phyloP scores from a whole-genome alignment of 2,888 invertebrate species.

The Gymnosoma rotundatum region DNA sequence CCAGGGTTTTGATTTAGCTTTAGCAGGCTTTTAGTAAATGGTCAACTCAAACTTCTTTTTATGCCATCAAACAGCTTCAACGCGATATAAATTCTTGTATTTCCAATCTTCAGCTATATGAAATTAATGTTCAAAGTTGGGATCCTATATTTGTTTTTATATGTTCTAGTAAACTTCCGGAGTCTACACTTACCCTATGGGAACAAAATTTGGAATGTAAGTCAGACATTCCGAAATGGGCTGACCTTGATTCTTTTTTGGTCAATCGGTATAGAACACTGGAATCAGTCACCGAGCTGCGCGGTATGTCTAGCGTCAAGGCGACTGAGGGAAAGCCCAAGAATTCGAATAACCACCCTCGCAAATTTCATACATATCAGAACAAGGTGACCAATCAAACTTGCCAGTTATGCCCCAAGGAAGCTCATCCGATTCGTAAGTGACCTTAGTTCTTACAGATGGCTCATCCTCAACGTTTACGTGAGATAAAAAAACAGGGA shows the following conservation, averaged over 20 bases:
- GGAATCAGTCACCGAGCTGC: neutral
- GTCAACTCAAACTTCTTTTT: neutral
- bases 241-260: neutral
- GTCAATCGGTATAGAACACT: neutral
- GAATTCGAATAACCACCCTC: too few species aligned
- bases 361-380: too few species aligned
- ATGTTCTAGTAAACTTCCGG: too few species aligned
- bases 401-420: too few species aligned
- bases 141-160: too few species aligned
- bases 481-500: slow-evolving; percentile 28
- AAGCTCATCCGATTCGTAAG: too few species aligned
- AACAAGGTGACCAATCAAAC: too few species aligned
- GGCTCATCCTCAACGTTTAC: slow-evolving; percentile 17
- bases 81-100: neutral
- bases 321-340: too few species aligned
- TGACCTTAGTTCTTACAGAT: neutral
- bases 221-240: neutral
- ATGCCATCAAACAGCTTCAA: neutral
- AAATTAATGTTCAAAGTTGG: neutral
- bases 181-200: too few species aligned
- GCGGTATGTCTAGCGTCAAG: too few species aligned
- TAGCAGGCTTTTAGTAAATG: neutral
- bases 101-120: neutral
- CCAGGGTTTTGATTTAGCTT: neutral
- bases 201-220: too few species aligned